phyloP scores from a whole-genome alignment of 1,140 invertebrate species.

The Protaetia brevitarsis region DNA sequence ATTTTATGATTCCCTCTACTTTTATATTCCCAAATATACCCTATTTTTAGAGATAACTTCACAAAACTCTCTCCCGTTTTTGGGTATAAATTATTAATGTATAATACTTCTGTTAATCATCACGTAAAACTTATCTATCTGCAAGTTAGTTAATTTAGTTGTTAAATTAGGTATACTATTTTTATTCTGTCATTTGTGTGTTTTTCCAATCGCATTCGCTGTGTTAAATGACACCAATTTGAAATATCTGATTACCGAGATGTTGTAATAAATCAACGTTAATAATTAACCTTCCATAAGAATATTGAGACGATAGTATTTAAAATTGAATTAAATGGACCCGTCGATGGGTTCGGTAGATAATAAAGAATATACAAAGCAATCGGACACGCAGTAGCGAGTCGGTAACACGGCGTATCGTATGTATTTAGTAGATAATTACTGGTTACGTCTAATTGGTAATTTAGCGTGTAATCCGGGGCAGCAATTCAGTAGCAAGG shows the following conservation, averaged over 20 bases:
- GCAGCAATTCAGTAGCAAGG: conserved; percentile 35
- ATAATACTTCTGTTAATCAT: too few relatives aligned
- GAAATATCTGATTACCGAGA: background rate
- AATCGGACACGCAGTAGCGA: conserved; percentile 25
- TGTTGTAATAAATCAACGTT: background rate
- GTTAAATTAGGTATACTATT: too few relatives aligned
- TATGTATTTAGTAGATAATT: conserved; percentile 37
- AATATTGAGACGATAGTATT: background rate
- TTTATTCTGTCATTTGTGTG: too few relatives aligned
- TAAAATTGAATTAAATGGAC: conserved; percentile 1
- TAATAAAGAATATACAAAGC: background rate
- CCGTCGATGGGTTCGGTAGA: background rate
- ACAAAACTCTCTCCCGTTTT: too few relatives aligned
- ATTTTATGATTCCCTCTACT: too few relatives aligned
- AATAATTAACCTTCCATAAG: background rate
- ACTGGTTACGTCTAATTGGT: conserved; percentile 39
- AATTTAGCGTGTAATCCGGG: conserved; percentile 39
- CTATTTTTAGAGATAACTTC: too few relatives aligned
- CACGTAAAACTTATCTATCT: too few relatives aligned
- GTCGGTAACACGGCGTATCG: conserved; percentile 22
- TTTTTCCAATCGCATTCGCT: too few relatives aligned
- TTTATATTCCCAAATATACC: too few relatives aligned
- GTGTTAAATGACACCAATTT: too few relatives aligned
- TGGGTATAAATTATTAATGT: too few relatives aligned
- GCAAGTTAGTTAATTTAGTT: too few relatives aligned